These are phyloP conservation scores for Palythoa heliodiscus DNA, from an alignment of 92 coral and sea anemone species.

Conservation along the genomic window DNA sequence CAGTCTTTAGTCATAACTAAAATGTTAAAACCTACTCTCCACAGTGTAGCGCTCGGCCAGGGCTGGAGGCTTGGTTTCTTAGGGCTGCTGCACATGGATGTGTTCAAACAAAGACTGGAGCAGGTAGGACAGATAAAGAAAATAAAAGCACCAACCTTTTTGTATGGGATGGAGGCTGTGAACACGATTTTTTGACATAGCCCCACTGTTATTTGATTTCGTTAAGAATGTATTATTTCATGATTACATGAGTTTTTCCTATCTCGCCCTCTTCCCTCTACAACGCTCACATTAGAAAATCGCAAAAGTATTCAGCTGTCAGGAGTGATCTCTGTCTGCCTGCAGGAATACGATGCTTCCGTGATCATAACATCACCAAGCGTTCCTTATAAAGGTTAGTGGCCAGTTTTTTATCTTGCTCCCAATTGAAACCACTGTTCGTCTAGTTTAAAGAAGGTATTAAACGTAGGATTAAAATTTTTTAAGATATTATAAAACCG, in stretches of 20 bases:
- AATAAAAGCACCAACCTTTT: too few relatives aligned
- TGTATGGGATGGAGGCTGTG: too few relatives aligned
- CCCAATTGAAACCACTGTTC: background rate
- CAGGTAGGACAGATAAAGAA: constrained; percentile 61
- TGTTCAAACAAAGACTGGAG: constrained; percentile 89
- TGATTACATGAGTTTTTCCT: too few relatives aligned
- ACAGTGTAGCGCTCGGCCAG: constrained; percentile 90
- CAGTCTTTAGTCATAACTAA: background rate
- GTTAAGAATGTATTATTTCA: too few relatives aligned
- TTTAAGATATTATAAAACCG: too few relatives aligned
- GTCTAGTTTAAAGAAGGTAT: background rate
- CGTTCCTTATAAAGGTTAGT: constrained; percentile 93
- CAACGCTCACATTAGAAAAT: too few relatives aligned
- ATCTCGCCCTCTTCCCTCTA: too few relatives aligned
- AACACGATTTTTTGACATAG: too few relatives aligned
- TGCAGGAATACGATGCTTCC: constrained; percentile 84
- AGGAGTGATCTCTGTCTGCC: background rate
- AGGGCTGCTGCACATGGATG: constrained; percentile 98
- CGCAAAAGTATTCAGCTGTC: too few relatives aligned
- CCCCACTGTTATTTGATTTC: too few relatives aligned
- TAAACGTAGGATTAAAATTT: background rate
- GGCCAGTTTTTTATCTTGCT: background rate
- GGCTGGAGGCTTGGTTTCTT: constrained; percentile 98
- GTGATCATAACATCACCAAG: constrained; percentile 93
- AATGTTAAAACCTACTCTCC: background rate